Evolutionary conservation across 2,888 invertebrate species (phyloP), one percentile per base, ranked within the genome.

Genomic region (Trichopria drosophilae): DNA sequence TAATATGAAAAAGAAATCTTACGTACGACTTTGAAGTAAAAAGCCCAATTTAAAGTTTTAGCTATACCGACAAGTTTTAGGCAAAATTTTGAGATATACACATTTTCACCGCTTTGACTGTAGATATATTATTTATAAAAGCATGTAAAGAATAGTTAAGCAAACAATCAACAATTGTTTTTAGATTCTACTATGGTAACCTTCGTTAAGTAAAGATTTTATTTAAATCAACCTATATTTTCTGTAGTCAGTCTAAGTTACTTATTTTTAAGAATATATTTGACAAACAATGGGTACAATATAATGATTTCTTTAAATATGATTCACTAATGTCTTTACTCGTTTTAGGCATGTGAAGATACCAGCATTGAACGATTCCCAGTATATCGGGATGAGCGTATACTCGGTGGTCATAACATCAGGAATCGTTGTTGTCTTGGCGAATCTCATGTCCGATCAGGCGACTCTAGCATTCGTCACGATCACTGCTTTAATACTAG

Each of bases 331-430:
- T 10, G n/a, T 34, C 6, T 36, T 48, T 41, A 15, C 6, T n/a
- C n/a, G n/a, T n/a, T n/a, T n/a, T 66, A 80, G 91, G 42, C 87
- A 90, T 73, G 92, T 95, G 18, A 93, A 93, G 78, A 91, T 94
- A 63, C 88, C 92, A 10, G 92, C 90, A 0, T 78, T 95, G 19
- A 94, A 94, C 77, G 94, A 95, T 77, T 93, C 93, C 4, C 90
- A 93, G 71, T 93, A 93, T 75, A 94, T 95, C 61, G 94, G 91
- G 9, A 87, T 94, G 73, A 93, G 91, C 63, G 93, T 94, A 1
- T 94, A 95, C 71, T 68, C 91, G 87, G 93, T 93, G 1, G 92
- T 94, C 40, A 89, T 94, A 57, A 90, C 89, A 36, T 90, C 90
- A 61, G 85, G 88, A 6, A 86, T 91, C 60, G 90, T 93, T 7